These are phyloP conservation scores for Lates japonicus DNA, from an alignment of 2,797 vertebrate species.

Conservation along the genomic window DNA sequence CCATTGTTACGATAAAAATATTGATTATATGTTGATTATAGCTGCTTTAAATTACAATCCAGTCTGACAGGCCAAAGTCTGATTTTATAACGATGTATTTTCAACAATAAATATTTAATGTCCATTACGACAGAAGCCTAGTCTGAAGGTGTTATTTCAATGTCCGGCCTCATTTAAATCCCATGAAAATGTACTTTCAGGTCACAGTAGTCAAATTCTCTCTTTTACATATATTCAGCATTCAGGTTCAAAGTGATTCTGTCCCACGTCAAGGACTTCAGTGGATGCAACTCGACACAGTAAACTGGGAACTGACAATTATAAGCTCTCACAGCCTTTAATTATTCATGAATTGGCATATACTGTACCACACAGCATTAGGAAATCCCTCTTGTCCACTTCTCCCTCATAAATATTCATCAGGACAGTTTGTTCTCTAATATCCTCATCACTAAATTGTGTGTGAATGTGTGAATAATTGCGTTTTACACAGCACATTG, in stretches of 20 bases:
- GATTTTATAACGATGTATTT: not conserved
- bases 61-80: not conserved
- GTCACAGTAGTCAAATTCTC: conserved; percentile 53
- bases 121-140: not conserved
- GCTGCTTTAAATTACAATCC: conserved; percentile 25
- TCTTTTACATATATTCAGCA: conserved; percentile 44
- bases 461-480: conserved; percentile 44
- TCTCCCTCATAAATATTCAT: conserved; percentile 57
- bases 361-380: conserved; percentile 51
- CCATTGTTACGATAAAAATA: not conserved
- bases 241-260: conserved; percentile 18
- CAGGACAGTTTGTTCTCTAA: conserved; percentile 25
- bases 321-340: conserved; percentile 62
- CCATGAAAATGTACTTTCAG: conserved; percentile 55
- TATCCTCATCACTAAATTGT: conserved; percentile 24
- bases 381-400: conserved; percentile 49
- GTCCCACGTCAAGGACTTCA: not conserved
- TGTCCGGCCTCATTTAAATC: conserved; percentile 46
- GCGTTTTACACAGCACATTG: conserved; percentile 17
- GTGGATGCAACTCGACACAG: conserved; percentile 21
- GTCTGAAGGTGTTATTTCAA: conserved; percentile 24
- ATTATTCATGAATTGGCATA: conserved; percentile 67
- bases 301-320: conserved; percentile 50
- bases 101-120: conserved; percentile 27
- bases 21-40: conserved; percentile 20